Evolutionary conservation across 2,797 vertebrate species (phyloP).

Genomic region (Ambastaia sidthimunki): DNA sequence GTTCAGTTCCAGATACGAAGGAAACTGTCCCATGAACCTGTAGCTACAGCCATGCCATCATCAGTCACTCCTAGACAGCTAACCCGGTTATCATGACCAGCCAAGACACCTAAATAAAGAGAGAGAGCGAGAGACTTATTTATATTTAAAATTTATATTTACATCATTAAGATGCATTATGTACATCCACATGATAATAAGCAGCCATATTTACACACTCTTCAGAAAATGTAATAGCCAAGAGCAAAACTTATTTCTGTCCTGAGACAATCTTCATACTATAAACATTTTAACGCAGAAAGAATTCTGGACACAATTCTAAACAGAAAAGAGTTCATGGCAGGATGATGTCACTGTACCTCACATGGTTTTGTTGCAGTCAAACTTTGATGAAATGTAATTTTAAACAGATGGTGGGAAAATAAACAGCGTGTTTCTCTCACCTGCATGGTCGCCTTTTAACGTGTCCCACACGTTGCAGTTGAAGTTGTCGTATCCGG

Average conservation of each 20-base stretch:
- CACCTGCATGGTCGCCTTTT: constrained; percentile 86
- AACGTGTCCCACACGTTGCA: constrained; percentile 89
- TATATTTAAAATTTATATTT: too few species aligned
- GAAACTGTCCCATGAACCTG: constrained; percentile 92
- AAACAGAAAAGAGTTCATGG: too few species aligned
- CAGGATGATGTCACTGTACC: too few species aligned
- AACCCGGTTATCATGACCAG: constrained; percentile 89
- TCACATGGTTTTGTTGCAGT: too few species aligned
- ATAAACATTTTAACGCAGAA: too few species aligned
- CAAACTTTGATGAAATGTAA: neutral
- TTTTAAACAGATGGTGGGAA: neutral
- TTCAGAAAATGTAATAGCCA: too few species aligned
- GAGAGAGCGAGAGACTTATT: neutral
- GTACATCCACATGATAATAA: too few species aligned
- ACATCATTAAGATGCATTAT: too few species aligned
- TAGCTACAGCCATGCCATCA: constrained; percentile 90
- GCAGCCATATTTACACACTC: too few species aligned
- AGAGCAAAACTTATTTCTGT: too few species aligned
- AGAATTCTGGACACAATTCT: too few species aligned
- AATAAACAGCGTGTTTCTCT: constrained; percentile 40
- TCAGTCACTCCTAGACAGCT: constrained; percentile 88
- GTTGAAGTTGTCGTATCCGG: constrained; percentile 89
- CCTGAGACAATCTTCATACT: too few species aligned
- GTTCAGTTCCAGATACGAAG: constrained; percentile 92
- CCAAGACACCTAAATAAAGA: constrained; percentile 79